Conservation (phyloP, 2,797 vertebrate species). For the Adelosebastes latens region DNA sequence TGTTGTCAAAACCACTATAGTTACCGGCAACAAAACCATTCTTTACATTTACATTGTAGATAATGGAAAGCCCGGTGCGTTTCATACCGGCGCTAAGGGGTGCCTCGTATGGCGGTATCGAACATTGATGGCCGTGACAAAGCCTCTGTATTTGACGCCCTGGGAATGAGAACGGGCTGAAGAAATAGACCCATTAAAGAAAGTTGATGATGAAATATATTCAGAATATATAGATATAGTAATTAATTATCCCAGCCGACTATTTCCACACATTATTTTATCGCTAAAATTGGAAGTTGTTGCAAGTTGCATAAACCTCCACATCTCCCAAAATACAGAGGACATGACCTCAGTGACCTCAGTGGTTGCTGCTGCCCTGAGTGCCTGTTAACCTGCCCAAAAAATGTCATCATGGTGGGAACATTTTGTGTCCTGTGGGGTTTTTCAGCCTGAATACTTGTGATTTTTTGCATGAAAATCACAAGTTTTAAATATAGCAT, state of each 20-base stretch:
- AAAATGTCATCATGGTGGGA: neutral
- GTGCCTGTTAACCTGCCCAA: neutral
- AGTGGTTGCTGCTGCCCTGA: neutral
- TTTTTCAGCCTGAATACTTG: neutral
- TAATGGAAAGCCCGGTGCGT: too few relatives aligned
- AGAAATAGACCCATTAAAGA: too few relatives aligned
- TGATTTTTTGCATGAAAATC: neutral
- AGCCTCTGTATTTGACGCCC: too few relatives aligned
- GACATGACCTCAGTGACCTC: neutral
- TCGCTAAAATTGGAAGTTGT: neutral
- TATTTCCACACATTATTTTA: neutral
- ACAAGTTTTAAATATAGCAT: neutral
- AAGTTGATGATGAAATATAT: neutral
- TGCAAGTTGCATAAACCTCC: neutral
- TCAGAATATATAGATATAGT: neutral
- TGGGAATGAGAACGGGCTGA: too few relatives aligned
- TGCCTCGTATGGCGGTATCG: too few relatives aligned
- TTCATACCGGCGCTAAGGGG: too few relatives aligned
- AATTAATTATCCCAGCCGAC: neutral
- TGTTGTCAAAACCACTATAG: too few relatives aligned
- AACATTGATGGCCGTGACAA: too few relatives aligned
- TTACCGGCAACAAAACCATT: too few relatives aligned
- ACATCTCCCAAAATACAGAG: neutral
- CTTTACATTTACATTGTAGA: too few relatives aligned
- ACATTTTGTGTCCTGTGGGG: neutral